Evolutionary conservation across 1,140 invertebrate genomes (phyloP).

Genomic region (Polypedilum vanderplanki): DNA sequence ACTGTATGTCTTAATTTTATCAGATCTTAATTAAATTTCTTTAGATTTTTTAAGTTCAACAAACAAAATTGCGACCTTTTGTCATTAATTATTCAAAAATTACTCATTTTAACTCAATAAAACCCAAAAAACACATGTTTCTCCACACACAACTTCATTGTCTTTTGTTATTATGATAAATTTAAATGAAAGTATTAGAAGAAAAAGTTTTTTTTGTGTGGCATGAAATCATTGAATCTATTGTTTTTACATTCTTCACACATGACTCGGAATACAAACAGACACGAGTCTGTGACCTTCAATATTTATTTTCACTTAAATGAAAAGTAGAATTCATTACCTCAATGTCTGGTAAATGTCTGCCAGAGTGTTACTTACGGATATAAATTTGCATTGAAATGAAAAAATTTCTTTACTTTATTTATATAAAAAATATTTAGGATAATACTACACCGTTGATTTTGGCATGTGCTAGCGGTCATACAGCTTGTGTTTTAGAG

Average conservation of each 20-base stretch:
- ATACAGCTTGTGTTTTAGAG: conserved; percentile 77
- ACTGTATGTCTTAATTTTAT: no score
- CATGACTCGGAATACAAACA: not conserved
- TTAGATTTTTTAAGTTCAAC: no score
- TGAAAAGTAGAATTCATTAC: not conserved
- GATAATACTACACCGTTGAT: conserved; percentile 90
- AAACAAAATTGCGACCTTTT: no score
- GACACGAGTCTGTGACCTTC: not conserved
- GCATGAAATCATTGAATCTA: not conserved
- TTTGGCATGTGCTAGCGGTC: conserved; percentile 79
- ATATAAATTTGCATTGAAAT: not conserved
- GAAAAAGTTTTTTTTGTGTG: not conserved
- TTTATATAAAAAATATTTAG: conserved; percentile 47
- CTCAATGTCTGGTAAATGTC: conserved; percentile 6
- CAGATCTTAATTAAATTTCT: no score
- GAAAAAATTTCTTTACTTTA: not conserved
- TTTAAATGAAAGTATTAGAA: not conserved
- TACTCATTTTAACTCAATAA: no score
- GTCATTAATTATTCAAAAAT: no score
- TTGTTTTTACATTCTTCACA: not conserved
- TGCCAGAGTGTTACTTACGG: not conserved
- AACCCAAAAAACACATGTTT: no score
- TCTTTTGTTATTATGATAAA: not conserved
- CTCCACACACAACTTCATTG: no score
- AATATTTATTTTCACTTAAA: not conserved